Evolutionary conservation across 53 echinoderm and acorn worm species (phyloP).

Genomic region (Hippasteria phrygiana): DNA sequence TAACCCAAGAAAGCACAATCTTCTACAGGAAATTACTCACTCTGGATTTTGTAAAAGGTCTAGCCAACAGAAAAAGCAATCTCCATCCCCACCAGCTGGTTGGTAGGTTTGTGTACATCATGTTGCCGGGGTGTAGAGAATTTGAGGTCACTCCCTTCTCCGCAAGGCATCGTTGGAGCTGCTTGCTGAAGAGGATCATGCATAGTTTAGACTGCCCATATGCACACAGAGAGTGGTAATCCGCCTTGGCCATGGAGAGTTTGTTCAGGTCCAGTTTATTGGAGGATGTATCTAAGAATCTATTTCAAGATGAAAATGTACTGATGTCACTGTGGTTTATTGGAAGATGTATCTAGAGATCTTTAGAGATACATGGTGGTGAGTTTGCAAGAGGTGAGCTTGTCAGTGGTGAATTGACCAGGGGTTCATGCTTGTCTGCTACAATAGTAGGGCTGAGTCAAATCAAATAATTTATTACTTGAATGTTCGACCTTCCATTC

Average conservation of each 20-base stretch:
- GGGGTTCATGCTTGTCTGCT: too few relatives aligned
- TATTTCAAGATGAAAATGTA: background rate
- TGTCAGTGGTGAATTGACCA: background rate
- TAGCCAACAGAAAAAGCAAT: constrained; percentile 74
- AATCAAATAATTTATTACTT: too few relatives aligned
- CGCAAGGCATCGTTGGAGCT: constrained; percentile 71
- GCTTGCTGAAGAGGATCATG: constrained; percentile 81
- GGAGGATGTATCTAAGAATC: constrained; percentile 44
- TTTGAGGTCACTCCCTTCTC: constrained; percentile 75
- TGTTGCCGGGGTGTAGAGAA: constrained; percentile 89
- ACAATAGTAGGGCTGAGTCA: too few relatives aligned
- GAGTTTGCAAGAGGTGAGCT: background rate
- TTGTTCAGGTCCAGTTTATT: constrained; percentile 83
- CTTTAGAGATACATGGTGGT: background rate
- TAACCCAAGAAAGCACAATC: too few relatives aligned
- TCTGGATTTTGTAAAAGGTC: constrained; percentile 90
- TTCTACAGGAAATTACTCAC: constrained; percentile 69
- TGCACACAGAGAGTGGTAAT: constrained; percentile 91
- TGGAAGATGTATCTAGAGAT: constrained; percentile 54
- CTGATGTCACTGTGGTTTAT: constrained; percentile 15
- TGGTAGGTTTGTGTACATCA: constrained; percentile 86
- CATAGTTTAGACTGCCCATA: constrained; percentile 92
- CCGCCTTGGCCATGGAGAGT: constrained; percentile 74
- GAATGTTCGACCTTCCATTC: too few relatives aligned
- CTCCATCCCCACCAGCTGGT: constrained; percentile 89